A percentile compares a stretch with the other conserved stretches of the same genome.
Conservation (phyloP, 1,140 invertebrate species). For the Diorhabda carinulata region DNA sequence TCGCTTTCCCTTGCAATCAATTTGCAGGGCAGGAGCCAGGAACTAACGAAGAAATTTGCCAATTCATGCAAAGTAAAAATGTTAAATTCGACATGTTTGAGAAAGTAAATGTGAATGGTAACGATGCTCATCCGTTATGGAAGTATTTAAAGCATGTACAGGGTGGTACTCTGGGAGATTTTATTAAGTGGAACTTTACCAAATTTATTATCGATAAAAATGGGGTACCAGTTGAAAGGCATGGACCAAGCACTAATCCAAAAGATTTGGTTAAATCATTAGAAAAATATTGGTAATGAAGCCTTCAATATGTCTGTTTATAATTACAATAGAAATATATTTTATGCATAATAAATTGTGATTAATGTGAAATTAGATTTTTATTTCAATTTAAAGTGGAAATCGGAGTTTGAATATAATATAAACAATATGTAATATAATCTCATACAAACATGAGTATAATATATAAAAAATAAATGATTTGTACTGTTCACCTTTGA, state of each 20-base stretch:
- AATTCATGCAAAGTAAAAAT: conserved; percentile 65
- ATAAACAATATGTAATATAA: no score
- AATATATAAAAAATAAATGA: no score
- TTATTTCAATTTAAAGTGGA: background rate
- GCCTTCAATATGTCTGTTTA: background rate
- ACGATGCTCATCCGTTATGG: conserved; percentile 78
- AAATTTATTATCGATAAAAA: conserved; percentile 90
- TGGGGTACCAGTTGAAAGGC: conserved; percentile 78
- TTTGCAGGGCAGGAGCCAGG: conserved; percentile 81
- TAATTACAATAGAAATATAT: no score
- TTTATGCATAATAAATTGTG: no score
- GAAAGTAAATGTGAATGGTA: conserved; percentile 85
- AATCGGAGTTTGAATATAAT: background rate
- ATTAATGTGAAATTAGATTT: no score
- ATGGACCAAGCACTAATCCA: conserved; percentile 72
- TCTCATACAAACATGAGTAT: no score
- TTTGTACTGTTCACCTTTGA: no score
- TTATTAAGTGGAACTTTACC: conserved; percentile 96
- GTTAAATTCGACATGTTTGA: conserved; percentile 78
- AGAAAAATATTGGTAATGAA: conserved; percentile 63
- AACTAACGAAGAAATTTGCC: conserved; percentile 66
- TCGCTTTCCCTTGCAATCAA: conserved; percentile 86
- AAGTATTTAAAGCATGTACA: conserved; percentile 83
- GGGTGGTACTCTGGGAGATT: conserved; percentile 63
- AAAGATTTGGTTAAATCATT: conserved; percentile 60